Evolutionary conservation across 2,888 invertebrate genomes (phyloP).

Genomic region (Marronus borbonicus): DNA sequence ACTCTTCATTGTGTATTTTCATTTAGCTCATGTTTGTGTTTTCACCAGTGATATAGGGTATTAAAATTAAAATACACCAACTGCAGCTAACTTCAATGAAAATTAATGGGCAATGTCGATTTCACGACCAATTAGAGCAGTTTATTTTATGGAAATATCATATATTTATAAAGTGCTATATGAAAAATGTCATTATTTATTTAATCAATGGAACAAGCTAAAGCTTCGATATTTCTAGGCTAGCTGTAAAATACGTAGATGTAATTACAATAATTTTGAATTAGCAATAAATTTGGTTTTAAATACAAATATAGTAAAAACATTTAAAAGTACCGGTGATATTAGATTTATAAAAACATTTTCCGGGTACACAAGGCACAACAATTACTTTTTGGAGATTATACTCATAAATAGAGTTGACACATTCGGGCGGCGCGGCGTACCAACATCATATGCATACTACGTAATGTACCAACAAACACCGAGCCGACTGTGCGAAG

Average conservation of each 20-base stretch:
- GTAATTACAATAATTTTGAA: slow-evolving; percentile 20
- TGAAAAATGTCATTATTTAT: slow-evolving; percentile 6
- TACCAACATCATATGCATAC: no score
- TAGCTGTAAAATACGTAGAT: background rate
- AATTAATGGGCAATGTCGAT: slow-evolving; percentile 11
- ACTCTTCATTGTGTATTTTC: background rate
- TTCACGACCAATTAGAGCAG: slow-evolving; percentile 16
- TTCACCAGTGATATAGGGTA: background rate
- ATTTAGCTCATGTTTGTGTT: background rate
- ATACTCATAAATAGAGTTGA: no score
- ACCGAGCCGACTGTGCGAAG: no score
- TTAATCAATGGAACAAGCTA: background rate
- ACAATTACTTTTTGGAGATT: no score
- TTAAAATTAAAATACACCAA: background rate
- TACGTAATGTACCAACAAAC: no score
- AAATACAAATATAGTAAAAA: background rate
- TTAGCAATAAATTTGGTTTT: background rate
- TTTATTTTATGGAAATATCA: slow-evolving; percentile 18
- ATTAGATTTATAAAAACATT: background rate
- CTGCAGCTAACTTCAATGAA: slow-evolving; percentile 7
- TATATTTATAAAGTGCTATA: background rate
- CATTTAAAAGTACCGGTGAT: background rate
- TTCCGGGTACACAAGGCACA: no score
- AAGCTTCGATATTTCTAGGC: background rate
- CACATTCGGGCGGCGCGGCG: no score